Conservation (phyloP, 2,888 invertebrate genomes). For the Perdita meconis region DNA sequence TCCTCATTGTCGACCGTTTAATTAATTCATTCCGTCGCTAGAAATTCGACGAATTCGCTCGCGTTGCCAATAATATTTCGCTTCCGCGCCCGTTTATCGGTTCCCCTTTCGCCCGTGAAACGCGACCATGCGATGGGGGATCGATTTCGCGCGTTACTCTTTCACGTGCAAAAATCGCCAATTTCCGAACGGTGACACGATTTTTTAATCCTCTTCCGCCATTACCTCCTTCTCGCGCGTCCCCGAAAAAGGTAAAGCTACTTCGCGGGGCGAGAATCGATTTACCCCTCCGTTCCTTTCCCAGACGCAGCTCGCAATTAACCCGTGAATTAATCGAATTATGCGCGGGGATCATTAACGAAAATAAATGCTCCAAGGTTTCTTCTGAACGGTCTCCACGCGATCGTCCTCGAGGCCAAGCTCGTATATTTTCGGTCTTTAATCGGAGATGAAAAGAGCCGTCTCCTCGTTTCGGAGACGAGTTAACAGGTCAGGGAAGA, state of each 20-base stretch:
- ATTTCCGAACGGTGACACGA: not conserved
- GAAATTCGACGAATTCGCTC: slow-evolving; percentile 35
- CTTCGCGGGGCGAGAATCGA: not conserved
- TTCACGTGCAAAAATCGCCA: slow-evolving; percentile 2
- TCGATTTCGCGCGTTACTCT: not conserved
- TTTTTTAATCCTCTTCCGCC: slow-evolving; percentile 10
- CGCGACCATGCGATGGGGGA: not conserved
- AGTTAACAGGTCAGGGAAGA: slow-evolving; percentile 57
- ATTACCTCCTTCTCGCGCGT: not conserved
- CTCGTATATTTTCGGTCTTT: slow-evolving; percentile 43
- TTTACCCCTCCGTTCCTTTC: not conserved
- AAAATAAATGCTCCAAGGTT: slow-evolving; percentile 22
- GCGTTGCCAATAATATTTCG: slow-evolving; percentile 21
- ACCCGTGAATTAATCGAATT: slow-evolving; percentile 36
- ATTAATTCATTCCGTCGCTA: slow-evolving; percentile 44
- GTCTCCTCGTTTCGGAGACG: slow-evolving; percentile 42
- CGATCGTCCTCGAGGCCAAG: not conserved
- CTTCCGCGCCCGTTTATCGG: slow-evolving; percentile 23
- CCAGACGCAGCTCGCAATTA: not conserved
- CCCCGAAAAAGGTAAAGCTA: not conserved
- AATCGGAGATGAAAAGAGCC: slow-evolving; percentile 52
- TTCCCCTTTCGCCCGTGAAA: not conserved
- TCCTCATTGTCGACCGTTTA: slow-evolving; percentile 42
- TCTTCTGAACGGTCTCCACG: not conserved
- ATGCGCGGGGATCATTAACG: slow-evolving; percentile 19